Percentiles rank a stretch among this genome's conserved stretches.
Conservation (phyloP, 2,888 invertebrate species). For the Cinara cedri region DNA sequence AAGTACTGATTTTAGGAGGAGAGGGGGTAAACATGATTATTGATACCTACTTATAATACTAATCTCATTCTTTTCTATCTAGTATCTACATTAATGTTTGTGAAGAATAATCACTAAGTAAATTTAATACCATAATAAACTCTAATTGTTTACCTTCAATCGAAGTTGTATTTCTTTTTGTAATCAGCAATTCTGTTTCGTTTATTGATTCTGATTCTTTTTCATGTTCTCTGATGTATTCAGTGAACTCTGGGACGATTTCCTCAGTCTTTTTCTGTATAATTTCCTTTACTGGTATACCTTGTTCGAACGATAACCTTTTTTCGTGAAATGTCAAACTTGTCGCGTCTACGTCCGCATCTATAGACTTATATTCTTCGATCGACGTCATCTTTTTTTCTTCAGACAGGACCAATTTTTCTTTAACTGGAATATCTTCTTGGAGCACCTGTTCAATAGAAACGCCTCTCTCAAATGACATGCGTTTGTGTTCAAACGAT, state of each 20-base stretch:
- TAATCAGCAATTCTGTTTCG: background rate
- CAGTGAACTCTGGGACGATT: conserved; percentile 62
- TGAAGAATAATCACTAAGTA: background rate
- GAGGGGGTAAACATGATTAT: too few relatives aligned
- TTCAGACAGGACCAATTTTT: conserved; percentile 56
- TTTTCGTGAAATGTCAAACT: conserved; percentile 58
- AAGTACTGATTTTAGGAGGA: too few relatives aligned
- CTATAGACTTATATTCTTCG: conserved; percentile 45
- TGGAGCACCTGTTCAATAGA: conserved; percentile 55
- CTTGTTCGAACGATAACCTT: conserved; percentile 57
- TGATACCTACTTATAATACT: background rate
- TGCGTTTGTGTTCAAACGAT: conserved; percentile 60
- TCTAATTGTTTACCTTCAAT: conserved; percentile 1
- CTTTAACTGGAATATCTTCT: conserved; percentile 48
- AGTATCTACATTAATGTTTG: background rate
- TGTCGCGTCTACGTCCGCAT: conserved; percentile 41
- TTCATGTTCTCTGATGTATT: background rate
- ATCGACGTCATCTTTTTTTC: conserved; percentile 58
- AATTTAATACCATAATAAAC: background rate
- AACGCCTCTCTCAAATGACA: conserved; percentile 60
- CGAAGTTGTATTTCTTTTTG: background rate
- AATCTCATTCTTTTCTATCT: too few relatives aligned
- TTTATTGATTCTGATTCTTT: background rate
- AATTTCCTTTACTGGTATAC: conserved; percentile 61
- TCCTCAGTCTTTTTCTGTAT: conserved; percentile 62